A percentile compares a stretch with the other conserved stretches of the same genome.
phyloP scores from a whole-genome alignment of 2,888 invertebrate genomes.

The Megaustenia siamemsis region DNA sequence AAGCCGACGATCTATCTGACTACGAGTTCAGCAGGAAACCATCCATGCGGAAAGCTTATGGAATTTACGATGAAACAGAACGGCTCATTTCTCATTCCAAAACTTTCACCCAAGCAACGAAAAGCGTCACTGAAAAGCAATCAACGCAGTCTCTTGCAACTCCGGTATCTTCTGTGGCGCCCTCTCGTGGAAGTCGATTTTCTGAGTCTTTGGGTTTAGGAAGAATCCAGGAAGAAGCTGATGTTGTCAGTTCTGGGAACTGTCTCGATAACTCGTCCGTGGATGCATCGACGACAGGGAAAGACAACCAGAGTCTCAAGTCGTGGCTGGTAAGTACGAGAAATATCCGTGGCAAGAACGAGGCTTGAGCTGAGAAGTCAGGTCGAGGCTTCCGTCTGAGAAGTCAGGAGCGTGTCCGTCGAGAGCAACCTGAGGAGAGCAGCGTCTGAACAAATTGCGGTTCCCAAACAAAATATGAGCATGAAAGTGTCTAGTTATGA shows the following conservation, averaged over 20 bases:
- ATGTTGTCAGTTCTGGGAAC: neutral
- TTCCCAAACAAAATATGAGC: conserved; percentile 47
- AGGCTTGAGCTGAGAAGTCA: conserved; percentile 41
- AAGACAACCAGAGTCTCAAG: neutral
- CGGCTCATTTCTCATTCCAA: conserved; percentile 43
- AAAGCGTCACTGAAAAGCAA: conserved; percentile 49
- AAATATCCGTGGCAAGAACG: conserved; percentile 52
- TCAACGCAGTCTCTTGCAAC: neutral
- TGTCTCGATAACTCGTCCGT: neutral
- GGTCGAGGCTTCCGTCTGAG: no score
- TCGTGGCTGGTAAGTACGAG: neutral
- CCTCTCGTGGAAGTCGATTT: conserved; percentile 1
- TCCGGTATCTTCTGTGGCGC: neutral
- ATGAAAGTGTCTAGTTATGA: conserved; percentile 37
- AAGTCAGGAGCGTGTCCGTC: no score
- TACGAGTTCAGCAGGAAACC: conserved; percentile 65
- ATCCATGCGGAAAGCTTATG: conserved; percentile 75
- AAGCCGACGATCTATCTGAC: conserved; percentile 48
- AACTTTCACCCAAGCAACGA: neutral
- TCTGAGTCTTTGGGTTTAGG: conserved; percentile 63
- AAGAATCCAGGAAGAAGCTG: conserved; percentile 68
- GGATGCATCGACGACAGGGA: neutral
- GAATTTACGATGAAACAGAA: conserved; percentile 72
- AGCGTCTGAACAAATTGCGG: conserved; percentile 54
- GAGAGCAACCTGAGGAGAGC: conserved; percentile 53